phyloP scores from a whole-genome alignment of 2,888 invertebrate genomes.

The Rhingia rostrata region DNA sequence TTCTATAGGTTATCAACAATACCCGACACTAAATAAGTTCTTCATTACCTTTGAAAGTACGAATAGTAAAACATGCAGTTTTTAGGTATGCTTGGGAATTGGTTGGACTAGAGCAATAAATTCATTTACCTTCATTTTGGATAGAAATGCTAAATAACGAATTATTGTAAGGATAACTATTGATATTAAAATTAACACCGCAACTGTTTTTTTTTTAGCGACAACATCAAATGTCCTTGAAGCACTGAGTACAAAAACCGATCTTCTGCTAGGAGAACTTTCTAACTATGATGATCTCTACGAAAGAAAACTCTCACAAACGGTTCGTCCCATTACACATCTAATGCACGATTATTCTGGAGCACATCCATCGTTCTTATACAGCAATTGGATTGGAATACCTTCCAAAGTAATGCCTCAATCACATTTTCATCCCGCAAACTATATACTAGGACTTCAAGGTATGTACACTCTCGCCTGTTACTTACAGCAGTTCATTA shows the following conservation, averaged over 20 bases:
- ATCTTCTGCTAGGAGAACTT: slow-evolving; percentile 71
- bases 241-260: slow-evolving; percentile 73
- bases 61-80: too few species aligned
- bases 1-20: too few species aligned
- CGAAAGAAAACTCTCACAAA: slow-evolving; percentile 53
- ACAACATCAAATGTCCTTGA: slow-evolving; percentile 76
- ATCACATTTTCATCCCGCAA: slow-evolving; percentile 75
- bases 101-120: too few species aligned
- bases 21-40: too few species aligned
- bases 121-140: neutral
- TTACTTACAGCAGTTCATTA: neutral
- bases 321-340: slow-evolving; percentile 53
- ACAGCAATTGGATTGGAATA: slow-evolving; percentile 79
- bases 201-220: slow-evolving; percentile 66
- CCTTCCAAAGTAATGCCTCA: slow-evolving; percentile 82
- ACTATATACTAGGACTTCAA: slow-evolving; percentile 85
- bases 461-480: slow-evolving; percentile 82
- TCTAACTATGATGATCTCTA: slow-evolving; percentile 60
- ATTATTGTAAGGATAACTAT: too few species aligned
- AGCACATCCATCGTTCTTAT: slow-evolving; percentile 75
- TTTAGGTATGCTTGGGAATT: too few species aligned
- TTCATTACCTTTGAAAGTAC: too few species aligned
- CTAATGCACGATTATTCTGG: slow-evolving; percentile 58
- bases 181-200: too few species aligned
- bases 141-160: neutral